phyloP scores from a whole-genome alignment of 2,113 vertebrate species.

The Prunella fulvescens region DNA sequence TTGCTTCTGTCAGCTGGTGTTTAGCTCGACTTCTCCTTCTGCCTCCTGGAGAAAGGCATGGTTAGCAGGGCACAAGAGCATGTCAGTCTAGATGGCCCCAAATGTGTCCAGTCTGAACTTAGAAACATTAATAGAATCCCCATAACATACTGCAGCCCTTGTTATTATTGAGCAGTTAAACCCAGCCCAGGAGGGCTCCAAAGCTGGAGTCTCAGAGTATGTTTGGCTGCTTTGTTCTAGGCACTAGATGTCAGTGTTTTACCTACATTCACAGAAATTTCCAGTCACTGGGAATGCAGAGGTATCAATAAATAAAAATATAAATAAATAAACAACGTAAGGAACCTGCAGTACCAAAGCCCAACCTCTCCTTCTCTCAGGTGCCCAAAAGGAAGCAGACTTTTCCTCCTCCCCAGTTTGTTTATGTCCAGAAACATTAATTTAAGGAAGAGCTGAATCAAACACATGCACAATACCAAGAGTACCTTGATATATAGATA shows the following conservation, averaged over 20 bases:
- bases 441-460: not conserved
- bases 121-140: not conserved
- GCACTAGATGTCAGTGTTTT: constrained; percentile 79
- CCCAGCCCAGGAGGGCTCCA: not conserved
- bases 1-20: not conserved
- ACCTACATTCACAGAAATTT: constrained; percentile 42
- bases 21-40: not conserved
- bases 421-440: not conserved
- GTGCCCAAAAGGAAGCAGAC: not conserved
- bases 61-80: not conserved
- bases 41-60: not conserved
- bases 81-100: not conserved
- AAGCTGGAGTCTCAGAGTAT: fast-evolving
- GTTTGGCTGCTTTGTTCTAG: not conserved
- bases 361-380: not conserved
- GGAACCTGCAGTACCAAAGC: not conserved
- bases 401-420: not conserved
- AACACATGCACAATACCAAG: not conserved
- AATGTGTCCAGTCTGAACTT: not conserved
- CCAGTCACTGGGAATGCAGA: not conserved
- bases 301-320: not conserved
- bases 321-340: not conserved
- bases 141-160: not conserved
- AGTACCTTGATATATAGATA: not conserved
- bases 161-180: not conserved